Conservation (phyloP, 2,113 vertebrate species). For the Bos indicus region DNA sequence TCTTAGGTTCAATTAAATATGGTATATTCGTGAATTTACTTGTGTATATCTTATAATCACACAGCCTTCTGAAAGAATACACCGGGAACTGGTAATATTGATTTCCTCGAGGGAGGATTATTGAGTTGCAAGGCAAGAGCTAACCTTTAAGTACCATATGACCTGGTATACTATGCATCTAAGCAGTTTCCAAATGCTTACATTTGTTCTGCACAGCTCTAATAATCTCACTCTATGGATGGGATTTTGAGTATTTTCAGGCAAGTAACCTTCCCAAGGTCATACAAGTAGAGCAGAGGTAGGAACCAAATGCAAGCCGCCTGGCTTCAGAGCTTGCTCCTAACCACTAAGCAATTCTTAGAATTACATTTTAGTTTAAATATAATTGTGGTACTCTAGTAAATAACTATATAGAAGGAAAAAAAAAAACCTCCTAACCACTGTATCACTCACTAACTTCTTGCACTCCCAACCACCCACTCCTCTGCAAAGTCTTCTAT, state of each 20-base stretch:
- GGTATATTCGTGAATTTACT: not conserved
- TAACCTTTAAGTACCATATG: not conserved
- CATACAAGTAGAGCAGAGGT: not conserved
- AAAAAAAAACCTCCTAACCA: not conserved
- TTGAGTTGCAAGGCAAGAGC: not conserved
- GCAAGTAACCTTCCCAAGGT: not conserved
- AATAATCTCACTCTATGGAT: not conserved
- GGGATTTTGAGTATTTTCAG: not conserved
- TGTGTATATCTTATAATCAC: not conserved
- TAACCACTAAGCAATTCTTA: not conserved
- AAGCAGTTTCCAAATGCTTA: not conserved
- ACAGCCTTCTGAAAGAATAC: not conserved
- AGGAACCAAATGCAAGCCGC: not conserved
- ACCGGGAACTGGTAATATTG: not conserved
- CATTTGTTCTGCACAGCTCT: not conserved
- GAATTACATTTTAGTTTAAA: conserved; percentile 32
- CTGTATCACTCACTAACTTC: not conserved
- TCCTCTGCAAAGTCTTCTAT: not conserved
- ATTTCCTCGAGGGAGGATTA: not conserved
- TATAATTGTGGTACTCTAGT: not conserved
- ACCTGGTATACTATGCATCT: not conserved
- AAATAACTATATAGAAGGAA: not conserved
- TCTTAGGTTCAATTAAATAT: not conserved
- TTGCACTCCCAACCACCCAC: not conserved
- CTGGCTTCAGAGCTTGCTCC: not conserved